Percentiles rank a stretch among this genome's conserved stretches.
These are phyloP conservation scores for Dichetophora obliterata DNA, from an alignment of 2,888 invertebrate species.

Conservation along the genomic window DNA sequence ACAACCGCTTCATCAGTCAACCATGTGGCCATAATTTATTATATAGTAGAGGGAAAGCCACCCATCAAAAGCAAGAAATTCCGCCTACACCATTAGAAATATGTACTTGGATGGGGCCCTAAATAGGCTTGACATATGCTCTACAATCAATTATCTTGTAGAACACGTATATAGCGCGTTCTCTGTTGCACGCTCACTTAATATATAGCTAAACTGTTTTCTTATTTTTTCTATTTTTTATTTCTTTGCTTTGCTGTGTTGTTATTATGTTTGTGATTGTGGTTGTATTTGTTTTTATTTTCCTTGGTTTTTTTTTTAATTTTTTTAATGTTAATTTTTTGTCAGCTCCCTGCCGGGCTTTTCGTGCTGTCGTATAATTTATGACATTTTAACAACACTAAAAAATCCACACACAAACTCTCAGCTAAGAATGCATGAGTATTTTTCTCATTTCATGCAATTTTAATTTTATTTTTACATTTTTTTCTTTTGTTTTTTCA, in stretches of 20 bases:
- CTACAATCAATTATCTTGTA: slow-evolving; percentile 26
- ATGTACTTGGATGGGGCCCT: neutral
- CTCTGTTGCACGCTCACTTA: neutral
- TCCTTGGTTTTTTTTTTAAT: neutral
- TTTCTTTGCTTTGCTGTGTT: neutral
- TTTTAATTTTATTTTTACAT: too few species aligned
- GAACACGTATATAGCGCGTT: neutral
- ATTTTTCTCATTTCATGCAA: too few species aligned
- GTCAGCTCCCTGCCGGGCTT: neutral
- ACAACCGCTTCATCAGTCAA: too few species aligned
- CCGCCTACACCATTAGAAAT: slow-evolving; percentile 12
- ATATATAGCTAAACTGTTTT: neutral
- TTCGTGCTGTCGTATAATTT: slow-evolving; percentile 5
- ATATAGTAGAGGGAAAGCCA: too few species aligned
- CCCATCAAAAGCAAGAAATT: too few species aligned
- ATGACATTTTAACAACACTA: neutral
- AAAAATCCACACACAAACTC: neutral
- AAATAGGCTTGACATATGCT: slow-evolving; percentile 26
- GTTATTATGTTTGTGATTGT: neutral
- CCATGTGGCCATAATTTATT: too few species aligned
- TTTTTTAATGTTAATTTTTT: slow-evolving; percentile 1
- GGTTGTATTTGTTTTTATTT: neutral
- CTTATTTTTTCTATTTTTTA: neutral
- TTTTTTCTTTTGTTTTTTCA: too few species aligned
- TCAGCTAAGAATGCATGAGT: too few species aligned